A percentile compares a stretch with the other conserved stretches of the same genome.
phyloP scores from a whole-genome alignment of 2,113 vertebrate genomes.

The Pedionomus torquatus region DNA sequence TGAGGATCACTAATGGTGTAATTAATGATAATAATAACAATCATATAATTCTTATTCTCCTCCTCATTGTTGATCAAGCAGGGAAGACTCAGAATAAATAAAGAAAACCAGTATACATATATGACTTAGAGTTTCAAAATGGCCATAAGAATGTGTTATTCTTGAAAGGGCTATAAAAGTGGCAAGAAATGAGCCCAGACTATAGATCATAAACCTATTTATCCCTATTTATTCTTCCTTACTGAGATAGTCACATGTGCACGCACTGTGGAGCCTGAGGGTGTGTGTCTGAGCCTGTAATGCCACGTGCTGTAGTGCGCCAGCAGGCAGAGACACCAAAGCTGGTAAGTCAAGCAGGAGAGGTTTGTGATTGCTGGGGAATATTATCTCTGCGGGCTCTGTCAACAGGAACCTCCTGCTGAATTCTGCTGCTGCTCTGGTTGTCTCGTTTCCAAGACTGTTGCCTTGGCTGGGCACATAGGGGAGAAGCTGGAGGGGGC shows the following conservation, averaged over 20 bases:
- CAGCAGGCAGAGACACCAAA: neutral
- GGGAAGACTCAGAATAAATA: neutral
- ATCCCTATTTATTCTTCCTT: neutral
- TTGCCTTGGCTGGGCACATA: neutral
- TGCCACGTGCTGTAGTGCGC: fast-evolving
- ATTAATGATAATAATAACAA: neutral
- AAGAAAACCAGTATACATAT: neutral
- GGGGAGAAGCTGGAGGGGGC: neutral
- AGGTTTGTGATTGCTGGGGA: neutral
- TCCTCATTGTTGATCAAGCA: neutral
- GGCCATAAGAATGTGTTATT: neutral
- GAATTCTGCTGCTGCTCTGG: neutral
- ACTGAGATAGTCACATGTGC: neutral
- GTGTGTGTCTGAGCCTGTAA: neutral
- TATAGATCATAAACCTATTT: neutral
- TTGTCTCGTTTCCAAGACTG: neutral
- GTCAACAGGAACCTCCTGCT: fast-evolving
- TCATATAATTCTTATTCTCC: neutral
- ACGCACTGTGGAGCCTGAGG: neutral
- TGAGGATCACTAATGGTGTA: neutral
- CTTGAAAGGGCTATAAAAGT: neutral
- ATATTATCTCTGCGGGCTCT: neutral
- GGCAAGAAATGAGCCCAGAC: neutral
- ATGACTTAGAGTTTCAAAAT: neutral
- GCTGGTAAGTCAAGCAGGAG: neutral